Conservation (phyloP, 2,113 vertebrate species). For the Saccopteryx leptura region DNA sequence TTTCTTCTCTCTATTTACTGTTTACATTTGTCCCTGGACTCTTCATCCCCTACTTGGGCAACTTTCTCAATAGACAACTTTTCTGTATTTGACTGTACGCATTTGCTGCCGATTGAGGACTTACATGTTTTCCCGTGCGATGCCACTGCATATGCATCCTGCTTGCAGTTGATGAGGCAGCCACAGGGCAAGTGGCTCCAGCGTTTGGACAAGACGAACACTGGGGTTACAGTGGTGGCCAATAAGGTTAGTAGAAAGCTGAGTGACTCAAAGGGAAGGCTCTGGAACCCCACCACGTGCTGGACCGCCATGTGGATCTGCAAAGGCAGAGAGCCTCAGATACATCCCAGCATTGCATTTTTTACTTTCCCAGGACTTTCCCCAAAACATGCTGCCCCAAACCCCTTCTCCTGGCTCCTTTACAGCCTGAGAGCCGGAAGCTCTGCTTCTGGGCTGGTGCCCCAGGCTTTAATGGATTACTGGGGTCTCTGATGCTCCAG, state of each 20-base stretch:
- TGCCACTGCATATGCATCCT: conserved; percentile 69
- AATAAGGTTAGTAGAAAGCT: conserved; percentile 96
- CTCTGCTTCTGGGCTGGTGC: neutral
- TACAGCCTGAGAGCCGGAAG: neutral
- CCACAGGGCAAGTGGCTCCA: conserved; percentile 98
- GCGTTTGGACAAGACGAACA: conserved; percentile 95
- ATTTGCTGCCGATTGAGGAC: conserved; percentile 18
- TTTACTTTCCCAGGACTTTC: neutral
- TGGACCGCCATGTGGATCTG: conserved; percentile 94
- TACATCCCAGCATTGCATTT: neutral
- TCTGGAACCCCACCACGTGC: conserved; percentile 90
- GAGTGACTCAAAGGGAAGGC: conserved; percentile 91
- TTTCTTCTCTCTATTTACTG: neutral
- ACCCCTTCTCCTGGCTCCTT: neutral
- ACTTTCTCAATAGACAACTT: neutral
- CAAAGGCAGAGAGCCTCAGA: conserved; percentile 78
- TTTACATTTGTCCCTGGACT: neutral
- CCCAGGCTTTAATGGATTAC: neutral
- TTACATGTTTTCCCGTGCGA: conserved; percentile 88
- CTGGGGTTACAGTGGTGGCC: conserved; percentile 92
- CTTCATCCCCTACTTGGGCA: neutral
- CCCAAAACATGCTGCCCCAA: neutral
- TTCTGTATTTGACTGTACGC: neutral
- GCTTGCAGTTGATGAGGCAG: conserved; percentile 97
- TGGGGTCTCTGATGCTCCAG: neutral